Evolutionary conservation across 2,888 invertebrate species (phyloP).

Genomic region (Phengaris alcon): DNA sequence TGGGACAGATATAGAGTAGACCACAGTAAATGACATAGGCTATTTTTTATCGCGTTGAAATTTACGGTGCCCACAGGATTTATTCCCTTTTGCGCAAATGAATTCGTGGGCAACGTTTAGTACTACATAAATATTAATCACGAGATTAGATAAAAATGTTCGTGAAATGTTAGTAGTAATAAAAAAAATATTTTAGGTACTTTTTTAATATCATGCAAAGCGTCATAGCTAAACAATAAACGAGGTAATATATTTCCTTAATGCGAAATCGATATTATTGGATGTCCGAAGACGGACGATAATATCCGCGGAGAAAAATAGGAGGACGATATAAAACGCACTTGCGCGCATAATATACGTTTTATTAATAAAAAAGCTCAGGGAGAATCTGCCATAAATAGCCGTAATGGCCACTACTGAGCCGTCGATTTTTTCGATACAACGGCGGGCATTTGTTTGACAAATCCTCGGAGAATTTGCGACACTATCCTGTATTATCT

Average conservation of each 20-base stretch:
- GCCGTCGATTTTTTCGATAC: conserved; percentile 77
- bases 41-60: no score
- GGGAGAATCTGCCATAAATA: conserved; percentile 76
- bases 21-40: no score
- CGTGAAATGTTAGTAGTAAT: no score
- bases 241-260: conserved; percentile 51
- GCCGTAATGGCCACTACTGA: conserved; percentile 74
- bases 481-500: conserved; percentile 75
- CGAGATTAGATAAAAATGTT: no score
- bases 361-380: conserved; percentile 79
- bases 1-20: no score
- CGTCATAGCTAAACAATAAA: conserved; percentile 34
- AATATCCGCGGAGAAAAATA: conserved; percentile 66
- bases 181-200: neutral
- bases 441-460: conserved; percentile 76
- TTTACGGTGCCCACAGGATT: no score
- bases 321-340: conserved; percentile 74
- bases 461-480: conserved; percentile 73
- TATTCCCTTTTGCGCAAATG: no score
- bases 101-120: no score
- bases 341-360: conserved; percentile 79
- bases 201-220: conserved; percentile 6
- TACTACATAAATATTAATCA: no score
- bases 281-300: conserved; percentile 76
- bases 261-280: conserved; percentile 60